Evolutionary conservation across 2,888 invertebrate species (phyloP).

Genomic region (Tetragonula carbonaria): DNA sequence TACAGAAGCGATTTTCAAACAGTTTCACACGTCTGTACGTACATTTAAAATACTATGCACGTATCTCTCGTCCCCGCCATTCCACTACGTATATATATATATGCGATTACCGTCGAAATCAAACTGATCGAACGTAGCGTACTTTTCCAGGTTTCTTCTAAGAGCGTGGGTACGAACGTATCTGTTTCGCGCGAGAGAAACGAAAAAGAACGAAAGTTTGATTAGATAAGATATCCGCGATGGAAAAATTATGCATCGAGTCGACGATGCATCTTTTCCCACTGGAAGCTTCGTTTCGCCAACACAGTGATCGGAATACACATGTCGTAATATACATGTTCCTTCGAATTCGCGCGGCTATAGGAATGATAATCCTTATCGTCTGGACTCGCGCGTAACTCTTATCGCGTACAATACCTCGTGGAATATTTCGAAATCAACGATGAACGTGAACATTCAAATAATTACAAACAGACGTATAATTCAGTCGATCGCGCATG

Average conservation of each 20-base stretch:
- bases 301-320: too few relatives aligned
- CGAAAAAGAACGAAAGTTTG: background rate
- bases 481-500: too few relatives aligned
- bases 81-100: background rate
- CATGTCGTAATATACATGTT: too few relatives aligned
- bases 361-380: background rate
- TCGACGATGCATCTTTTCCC: background rate
- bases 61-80: constrained; percentile 1
- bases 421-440: background rate
- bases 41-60: background rate
- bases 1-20: background rate
- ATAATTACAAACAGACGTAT: too few relatives aligned
- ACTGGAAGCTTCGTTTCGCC: too few relatives aligned
- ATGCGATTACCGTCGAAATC: background rate
- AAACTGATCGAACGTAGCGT: background rate
- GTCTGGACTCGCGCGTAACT: background rate
- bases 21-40: background rate
- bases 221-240: constrained; percentile 8
- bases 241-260: background rate
- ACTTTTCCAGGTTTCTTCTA: too few relatives aligned
- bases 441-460: too few relatives aligned
- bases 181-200: background rate
- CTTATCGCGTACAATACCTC: constrained; percentile 1
- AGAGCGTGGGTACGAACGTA: background rate
- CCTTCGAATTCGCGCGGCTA: too few relatives aligned